These are phyloP conservation scores for Vollenhovia emeryi DNA, from an alignment of 1,140 invertebrate species.

Conservation along the genomic window DNA sequence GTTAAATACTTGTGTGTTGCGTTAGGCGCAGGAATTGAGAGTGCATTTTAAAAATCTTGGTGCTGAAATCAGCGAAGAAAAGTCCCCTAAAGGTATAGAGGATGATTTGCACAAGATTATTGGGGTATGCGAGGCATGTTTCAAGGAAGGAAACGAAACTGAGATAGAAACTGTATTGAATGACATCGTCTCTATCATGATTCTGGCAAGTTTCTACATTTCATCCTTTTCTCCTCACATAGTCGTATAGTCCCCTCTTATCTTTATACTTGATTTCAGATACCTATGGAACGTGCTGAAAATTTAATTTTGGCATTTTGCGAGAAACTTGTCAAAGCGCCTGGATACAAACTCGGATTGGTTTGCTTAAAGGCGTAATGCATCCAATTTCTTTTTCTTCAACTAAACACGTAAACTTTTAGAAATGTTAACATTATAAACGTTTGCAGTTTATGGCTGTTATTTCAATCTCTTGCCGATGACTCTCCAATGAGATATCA, in stretches of 20 bases:
- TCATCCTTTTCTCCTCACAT: not conserved
- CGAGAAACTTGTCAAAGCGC: slow-evolving; percentile 96
- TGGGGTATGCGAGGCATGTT: slow-evolving; percentile 96
- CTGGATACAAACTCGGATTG: slow-evolving; percentile 92
- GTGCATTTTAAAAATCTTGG: slow-evolving; percentile 96
- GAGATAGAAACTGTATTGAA: slow-evolving; percentile 94
- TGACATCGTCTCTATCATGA: slow-evolving; percentile 97
- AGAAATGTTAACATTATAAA: too few relatives aligned
- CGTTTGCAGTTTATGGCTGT: slow-evolving; percentile 90
- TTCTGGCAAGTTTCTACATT: slow-evolving; percentile 88
- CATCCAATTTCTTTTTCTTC: slow-evolving; percentile 79
- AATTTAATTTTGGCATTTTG: slow-evolving; percentile 96
- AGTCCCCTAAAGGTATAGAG: slow-evolving; percentile 95
- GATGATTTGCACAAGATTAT: slow-evolving; percentile 98
- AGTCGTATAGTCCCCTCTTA: not conserved
- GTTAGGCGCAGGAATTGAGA: slow-evolving; percentile 94
- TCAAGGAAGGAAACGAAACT: slow-evolving; percentile 92
- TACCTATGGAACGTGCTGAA: slow-evolving; percentile 94
- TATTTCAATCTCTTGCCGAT: slow-evolving; percentile 96
- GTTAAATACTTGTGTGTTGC: slow-evolving; percentile 67
- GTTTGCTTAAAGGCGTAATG: slow-evolving; percentile 95
- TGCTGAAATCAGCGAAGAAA: slow-evolving; percentile 96
- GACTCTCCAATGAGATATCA: slow-evolving; percentile 94
- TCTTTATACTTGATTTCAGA: slow-evolving; percentile 85
- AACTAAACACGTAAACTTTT: too few relatives aligned